These are phyloP conservation scores for Saiga tatarica DNA, from an alignment of 2,113 vertebrate species.

Conservation along the genomic window DNA sequence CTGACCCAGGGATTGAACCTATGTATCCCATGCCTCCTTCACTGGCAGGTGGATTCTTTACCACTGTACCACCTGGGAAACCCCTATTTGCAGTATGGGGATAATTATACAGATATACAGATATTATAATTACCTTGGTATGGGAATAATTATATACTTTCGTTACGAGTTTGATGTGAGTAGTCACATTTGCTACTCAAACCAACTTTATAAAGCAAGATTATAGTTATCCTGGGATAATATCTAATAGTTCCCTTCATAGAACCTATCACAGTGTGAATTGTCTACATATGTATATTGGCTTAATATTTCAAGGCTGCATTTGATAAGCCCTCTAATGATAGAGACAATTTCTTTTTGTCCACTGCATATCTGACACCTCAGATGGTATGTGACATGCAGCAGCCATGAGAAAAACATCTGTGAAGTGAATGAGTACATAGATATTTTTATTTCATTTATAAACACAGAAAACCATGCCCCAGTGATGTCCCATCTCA, in stretches of 20 bases:
- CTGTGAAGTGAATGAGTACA: neutral
- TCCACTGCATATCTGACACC: neutral
- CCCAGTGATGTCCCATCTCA: neutral
- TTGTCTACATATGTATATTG: neutral
- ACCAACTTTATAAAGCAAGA: neutral
- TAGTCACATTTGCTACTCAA: neutral
- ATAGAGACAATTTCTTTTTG: neutral
- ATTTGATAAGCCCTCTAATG: neutral
- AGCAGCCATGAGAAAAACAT: neutral
- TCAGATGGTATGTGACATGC: neutral
- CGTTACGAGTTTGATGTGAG: neutral
- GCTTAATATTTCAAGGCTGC: neutral
- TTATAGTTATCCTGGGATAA: neutral
- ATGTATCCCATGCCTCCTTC: neutral
- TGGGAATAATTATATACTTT: neutral
- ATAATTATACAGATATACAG: neutral
- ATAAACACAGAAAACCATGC: neutral
- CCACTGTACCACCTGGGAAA: neutral
- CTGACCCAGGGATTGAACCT: neutral
- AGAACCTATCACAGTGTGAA: neutral
- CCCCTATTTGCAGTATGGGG: neutral
- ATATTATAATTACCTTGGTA: neutral
- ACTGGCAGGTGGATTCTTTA: neutral
- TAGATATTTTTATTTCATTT: neutral
- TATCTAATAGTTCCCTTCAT: neutral